A percentile compares a stretch with the other conserved stretches of the same genome.
phyloP scores from a whole-genome alignment of 2,113 vertebrate genomes.

The Corvus moneduloides region DNA sequence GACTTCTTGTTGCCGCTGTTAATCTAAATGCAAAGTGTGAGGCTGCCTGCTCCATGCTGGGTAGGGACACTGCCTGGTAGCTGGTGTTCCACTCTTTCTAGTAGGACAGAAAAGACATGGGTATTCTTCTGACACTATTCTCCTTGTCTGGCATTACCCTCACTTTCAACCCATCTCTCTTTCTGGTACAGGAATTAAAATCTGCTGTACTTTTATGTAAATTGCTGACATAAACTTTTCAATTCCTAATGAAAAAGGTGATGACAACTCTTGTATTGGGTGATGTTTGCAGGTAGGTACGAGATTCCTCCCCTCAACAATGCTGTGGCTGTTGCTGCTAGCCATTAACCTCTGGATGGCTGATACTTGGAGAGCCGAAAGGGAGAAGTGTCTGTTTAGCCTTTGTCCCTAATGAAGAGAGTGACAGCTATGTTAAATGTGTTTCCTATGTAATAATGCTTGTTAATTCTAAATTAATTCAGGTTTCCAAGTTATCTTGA shows the following conservation, averaged over 20 bases:
- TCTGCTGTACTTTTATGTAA: not conserved
- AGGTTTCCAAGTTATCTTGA: not conserved
- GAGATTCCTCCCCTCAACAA: not conserved
- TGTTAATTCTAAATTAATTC: not conserved
- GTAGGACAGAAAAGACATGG: not conserved
- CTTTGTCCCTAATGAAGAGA: not conserved
- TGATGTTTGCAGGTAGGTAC: not conserved
- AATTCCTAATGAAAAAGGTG: not conserved
- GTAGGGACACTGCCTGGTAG: not conserved
- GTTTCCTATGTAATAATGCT: not conserved
- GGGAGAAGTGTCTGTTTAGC: not conserved
- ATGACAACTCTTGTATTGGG: not conserved
- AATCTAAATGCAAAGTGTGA: not conserved
- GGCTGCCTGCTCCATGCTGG: not conserved
- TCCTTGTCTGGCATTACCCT: not conserved
- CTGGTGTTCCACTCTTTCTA: not conserved
- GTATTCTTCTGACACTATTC: not conserved
- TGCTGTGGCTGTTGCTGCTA: not conserved
- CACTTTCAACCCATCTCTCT: not conserved
- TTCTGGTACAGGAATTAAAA: not conserved
- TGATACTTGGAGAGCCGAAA: not conserved
- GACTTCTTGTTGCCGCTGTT: not conserved
- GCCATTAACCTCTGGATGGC: not conserved
- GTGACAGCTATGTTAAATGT: not conserved
- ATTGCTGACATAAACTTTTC: not conserved